Conservation (phyloP, 2,888 invertebrate genomes). For the Uropetala carovei region DNA sequence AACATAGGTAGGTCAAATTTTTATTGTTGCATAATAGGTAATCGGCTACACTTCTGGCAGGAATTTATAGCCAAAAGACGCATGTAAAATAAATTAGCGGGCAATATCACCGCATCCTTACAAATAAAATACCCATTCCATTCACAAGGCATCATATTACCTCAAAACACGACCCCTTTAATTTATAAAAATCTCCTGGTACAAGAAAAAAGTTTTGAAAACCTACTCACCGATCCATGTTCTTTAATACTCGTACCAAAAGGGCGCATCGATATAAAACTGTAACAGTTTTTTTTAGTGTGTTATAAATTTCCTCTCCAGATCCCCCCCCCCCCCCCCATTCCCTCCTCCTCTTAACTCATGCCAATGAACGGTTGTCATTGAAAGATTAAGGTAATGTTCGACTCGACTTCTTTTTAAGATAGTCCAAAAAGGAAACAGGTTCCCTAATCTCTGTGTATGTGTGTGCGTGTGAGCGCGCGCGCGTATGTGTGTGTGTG, state of each 20-base stretch:
- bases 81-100: no score
- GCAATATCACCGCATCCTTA: not conserved
- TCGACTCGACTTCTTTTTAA: conserved; percentile 55
- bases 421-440: conserved; percentile 58
- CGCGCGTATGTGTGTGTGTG: conserved; percentile 16
- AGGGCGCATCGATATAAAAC: conserved; percentile 49
- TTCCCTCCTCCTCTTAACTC: conserved; percentile 30
- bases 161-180: not conserved
- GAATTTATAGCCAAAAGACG: no score
- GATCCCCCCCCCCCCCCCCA: conserved; percentile 25
- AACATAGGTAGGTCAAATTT: no score
- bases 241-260: not conserved
- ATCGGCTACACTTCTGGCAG: no score
- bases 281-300: conserved; percentile 56
- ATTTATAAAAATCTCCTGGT: conserved; percentile 2
- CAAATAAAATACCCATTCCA: not conserved
- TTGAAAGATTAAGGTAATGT: conserved; percentile 63
- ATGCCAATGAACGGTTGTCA: conserved; percentile 61
- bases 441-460: conserved; percentile 55
- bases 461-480: not conserved
- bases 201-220: conserved; percentile 7
- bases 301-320: conserved; percentile 56
- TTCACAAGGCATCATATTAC: not conserved
- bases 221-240: conserved; percentile 37
- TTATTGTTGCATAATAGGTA: no score